Base-by-base conservation (phyloP, 2,797 vertebrate species). In the Syngnathus rostellatus region DNA sequence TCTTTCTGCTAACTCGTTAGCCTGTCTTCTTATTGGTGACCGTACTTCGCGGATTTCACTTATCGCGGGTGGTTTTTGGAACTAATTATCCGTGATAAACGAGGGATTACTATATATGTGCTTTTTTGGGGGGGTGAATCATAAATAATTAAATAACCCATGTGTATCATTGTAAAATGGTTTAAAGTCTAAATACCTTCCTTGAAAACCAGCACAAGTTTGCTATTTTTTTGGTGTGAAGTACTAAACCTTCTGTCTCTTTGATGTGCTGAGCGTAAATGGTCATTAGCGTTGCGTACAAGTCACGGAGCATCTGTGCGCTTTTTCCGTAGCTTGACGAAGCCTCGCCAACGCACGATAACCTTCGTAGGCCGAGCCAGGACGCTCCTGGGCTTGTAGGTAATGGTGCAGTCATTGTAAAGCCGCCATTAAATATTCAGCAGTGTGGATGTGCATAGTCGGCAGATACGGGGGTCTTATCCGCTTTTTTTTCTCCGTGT, bases 401-500 rank as follows among this genome's bases (percentile, higher is more conserved):
- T 86, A 83, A 85, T 89, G 86, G 81, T 82, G 83, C 82, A 85
- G 83, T 86, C 82, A 83, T 86, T 88, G 85, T 80, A 87, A 87
- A 83, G 77, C 83, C 72, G 83, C 86, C 83, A 89, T 89, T 86
- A 90, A 87, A 84, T 85, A 88, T 90, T 88, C 87, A 90, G 79
- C 83, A 85, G 82, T 66, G 62, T 85, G 81, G 78, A 87, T 88
- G 82, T 88, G 86, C 82, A 87, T 85, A 86, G 86, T 85, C 84
- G 84, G 83, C 72, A 81, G 79, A 87, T 85, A 83, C 69, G 68
- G 69, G 72, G 72, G 39, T 77, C 77, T 82, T 81, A 83, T 83
- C 75, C 81, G 73, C 53, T 75, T 63, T 73, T 64, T 50, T 66
- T 31, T 31, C 9, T 31, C 9, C 66, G 43, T 37, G 58, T 41